Evolutionary conservation across 2,113 vertebrate genomes (phyloP).

Genomic region (Puffinus mauretanicus): DNA sequence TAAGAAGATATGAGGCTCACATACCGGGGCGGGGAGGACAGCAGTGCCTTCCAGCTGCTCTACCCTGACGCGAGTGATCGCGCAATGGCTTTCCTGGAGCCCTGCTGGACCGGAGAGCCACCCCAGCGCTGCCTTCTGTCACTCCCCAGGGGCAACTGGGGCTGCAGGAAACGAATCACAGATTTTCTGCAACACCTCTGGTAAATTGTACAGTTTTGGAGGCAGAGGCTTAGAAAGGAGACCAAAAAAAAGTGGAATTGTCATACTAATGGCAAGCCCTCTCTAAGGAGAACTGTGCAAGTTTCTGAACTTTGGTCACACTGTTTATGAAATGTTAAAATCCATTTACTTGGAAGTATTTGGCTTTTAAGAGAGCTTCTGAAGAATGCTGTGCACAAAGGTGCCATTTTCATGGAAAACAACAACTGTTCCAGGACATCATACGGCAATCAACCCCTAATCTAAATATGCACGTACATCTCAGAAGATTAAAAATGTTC

Average conservation of each 20-base stretch:
- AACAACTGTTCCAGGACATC: background rate
- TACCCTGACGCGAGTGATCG: background rate
- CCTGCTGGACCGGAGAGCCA: background rate
- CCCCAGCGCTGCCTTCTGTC: background rate
- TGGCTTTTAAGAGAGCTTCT: background rate
- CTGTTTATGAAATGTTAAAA: background rate
- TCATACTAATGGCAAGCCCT: background rate
- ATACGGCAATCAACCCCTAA: background rate
- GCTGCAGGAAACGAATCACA: background rate
- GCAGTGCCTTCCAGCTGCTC: background rate
- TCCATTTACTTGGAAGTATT: background rate
- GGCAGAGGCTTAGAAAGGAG: background rate
- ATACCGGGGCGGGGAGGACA: fast-evolving
- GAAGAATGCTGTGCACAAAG: background rate
- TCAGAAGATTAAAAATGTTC: background rate
- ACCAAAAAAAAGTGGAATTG: background rate
- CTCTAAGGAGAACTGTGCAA: background rate
- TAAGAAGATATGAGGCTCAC: fast-evolving
- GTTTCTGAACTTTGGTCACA: background rate
- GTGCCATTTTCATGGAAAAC: background rate
- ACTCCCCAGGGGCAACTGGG: background rate
- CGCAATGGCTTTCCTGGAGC: fast-evolving
- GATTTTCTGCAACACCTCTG: background rate
- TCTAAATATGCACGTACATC: background rate
- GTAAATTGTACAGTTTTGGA: background rate